Evolutionary conservation across 2,888 invertebrate species (phyloP).

Genomic region (Torymus tubicola): DNA sequence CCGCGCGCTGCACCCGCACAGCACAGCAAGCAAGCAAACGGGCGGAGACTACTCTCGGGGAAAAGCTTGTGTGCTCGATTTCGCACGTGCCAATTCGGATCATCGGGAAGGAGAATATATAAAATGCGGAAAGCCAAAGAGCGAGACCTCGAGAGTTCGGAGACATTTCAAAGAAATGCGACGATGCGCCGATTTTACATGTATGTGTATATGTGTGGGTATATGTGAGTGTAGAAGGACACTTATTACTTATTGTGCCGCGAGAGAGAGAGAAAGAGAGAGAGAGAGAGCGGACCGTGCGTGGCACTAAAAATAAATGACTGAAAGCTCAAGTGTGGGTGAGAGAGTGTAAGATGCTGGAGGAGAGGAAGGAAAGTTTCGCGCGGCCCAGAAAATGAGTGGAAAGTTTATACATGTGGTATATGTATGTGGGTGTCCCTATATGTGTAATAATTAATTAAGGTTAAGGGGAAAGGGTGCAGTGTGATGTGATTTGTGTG

Average conservation of each 20-base stretch:
- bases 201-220: background rate
- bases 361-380: slow-evolving; percentile 16
- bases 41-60: too few species aligned
- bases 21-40: too few species aligned
- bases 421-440: background rate
- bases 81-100: too few species aligned
- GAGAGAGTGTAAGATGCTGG: background rate
- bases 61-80: too few species aligned
- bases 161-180: background rate
- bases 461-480: too few species aligned
- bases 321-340: slow-evolving; percentile 14
- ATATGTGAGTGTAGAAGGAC: slow-evolving; percentile 9
- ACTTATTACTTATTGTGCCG: slow-evolving; percentile 45
- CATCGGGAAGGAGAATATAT: too few species aligned
- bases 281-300: background rate
- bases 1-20: slow-evolving; percentile 15
- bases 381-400: slow-evolving; percentile 12
- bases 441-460: too few species aligned
- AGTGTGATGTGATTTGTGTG: too few species aligned
- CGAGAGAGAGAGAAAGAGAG: background rate
- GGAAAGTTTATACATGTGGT: slow-evolving; percentile 28
- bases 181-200: background rate
- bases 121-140: background rate
- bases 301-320: slow-evolving; percentile 47
- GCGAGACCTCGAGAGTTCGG: slow-evolving; percentile 8